Evolutionary conservation across 2,113 vertebrate genomes (phyloP).

Genomic region (Sturnus vulgaris): DNA sequence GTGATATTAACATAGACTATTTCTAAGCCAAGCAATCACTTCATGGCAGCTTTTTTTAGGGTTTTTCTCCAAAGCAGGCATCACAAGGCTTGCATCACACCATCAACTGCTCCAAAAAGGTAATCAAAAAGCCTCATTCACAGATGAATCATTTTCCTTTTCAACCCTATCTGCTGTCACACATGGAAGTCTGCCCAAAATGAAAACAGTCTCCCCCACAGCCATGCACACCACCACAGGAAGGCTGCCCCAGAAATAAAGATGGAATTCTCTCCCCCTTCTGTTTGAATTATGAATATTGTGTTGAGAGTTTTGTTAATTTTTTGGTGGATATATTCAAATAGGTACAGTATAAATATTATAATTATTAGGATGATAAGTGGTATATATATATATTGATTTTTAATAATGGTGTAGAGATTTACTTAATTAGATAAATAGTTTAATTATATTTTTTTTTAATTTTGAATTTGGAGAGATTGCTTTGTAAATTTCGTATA

Average conservation of each 20-base stretch:
- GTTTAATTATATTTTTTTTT: no score
- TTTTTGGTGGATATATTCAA: no score
- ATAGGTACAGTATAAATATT: no score
- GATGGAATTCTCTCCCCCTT: no score
- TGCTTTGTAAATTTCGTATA: no score
- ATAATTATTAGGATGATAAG: no score
- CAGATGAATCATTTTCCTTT: background rate
- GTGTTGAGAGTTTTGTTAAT: no score
- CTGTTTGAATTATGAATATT: no score
- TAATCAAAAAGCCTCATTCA: background rate
- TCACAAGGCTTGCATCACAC: background rate
- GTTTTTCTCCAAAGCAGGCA: background rate
- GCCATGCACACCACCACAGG: background rate
- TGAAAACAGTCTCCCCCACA: background rate
- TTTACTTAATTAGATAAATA: no score
- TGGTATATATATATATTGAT: no score
- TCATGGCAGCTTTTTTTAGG: background rate
- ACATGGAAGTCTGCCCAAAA: background rate
- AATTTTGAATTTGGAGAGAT: no score
- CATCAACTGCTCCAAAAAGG: background rate
- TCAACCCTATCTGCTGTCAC: background rate
- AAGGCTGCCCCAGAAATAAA: background rate
- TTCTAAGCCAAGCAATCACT: background rate
- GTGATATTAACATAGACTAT: background rate
- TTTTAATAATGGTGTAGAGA: no score